Evolutionary conservation across 2,113 vertebrate genomes (phyloP).

Genomic region (Caranx melampygus): DNA sequence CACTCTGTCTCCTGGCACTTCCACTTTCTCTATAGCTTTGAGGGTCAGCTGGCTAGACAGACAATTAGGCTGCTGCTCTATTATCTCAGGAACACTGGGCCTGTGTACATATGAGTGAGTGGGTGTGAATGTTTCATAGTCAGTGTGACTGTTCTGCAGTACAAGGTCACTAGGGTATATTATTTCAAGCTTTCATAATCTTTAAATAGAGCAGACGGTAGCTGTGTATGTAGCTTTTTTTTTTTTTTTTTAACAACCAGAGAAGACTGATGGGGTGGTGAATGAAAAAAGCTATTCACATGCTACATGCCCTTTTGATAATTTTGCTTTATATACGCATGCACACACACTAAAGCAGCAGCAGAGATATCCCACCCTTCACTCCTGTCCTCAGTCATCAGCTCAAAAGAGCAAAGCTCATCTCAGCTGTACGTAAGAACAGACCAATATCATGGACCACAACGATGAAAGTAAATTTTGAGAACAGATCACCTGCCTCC

Average conservation of each 20-base stretch:
- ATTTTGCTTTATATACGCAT: conserved; percentile 13
- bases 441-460: conserved; percentile 33
- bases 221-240: conserved; percentile 13
- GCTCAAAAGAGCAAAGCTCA: conserved; percentile 23
- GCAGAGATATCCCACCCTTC: background rate
- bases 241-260: conserved; percentile 4
- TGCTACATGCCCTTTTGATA: conserved; percentile 23
- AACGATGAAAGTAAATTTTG: conserved; percentile 49
- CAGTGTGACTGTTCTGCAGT: conserved; percentile 21
- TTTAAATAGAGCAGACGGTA: conserved; percentile 16
- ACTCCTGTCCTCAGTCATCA: background rate
- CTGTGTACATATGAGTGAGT: conserved; percentile 41
- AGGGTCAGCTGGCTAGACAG: conserved; percentile 77
- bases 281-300: conserved; percentile 28
- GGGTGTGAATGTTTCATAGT: conserved; percentile 29
- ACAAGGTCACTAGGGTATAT: conserved; percentile 18
- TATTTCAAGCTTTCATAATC: conserved; percentile 33
- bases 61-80: conserved; percentile 67
- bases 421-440: conserved; percentile 53
- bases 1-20: conserved; percentile 21
- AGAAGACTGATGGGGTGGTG: background rate
- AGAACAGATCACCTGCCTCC: conserved; percentile 47
- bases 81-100: conserved; percentile 53
- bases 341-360: background rate
- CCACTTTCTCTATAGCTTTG: conserved; percentile 60